Evolutionary conservation across 2,888 invertebrate genomes (phyloP), one percentile per base, ranked within the genome.

Genomic region (Laothoe populi): DNA sequence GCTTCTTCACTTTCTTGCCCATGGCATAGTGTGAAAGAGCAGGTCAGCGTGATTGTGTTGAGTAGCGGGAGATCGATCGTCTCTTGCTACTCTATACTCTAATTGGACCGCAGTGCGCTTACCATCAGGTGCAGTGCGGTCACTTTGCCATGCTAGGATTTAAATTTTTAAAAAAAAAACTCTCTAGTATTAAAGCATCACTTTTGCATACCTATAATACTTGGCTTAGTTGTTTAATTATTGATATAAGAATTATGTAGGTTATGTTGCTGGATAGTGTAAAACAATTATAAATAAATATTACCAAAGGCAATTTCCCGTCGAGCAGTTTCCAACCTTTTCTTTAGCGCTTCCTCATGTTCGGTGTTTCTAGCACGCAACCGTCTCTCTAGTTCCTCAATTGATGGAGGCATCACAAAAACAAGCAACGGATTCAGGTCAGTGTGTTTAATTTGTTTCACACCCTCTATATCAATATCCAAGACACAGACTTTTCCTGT

Each of bases 401-500:
- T 83, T 5, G 96, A 96, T 4, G 99, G 99, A n/a, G 99, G 99
- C 90, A 97, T 96, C 40, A 99, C 94, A 84, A 99, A 99, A 23
- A 99, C 95, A 69, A 96, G 95, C 74, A 97, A 90, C 0, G 99
- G 97, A 82, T 97, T 94, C 10, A 99, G 90, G 77, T 96, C 95
- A 23, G 96, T 96, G 63, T 95, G 93, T 79, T 97, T 97, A 11
- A 99, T 95, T 78, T 92, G 92, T 74, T 97, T 97, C 0, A 99
- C 99, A 21, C 99, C 99, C 90, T 99, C 97, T 61, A 98, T 95
- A 76, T 99, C 99, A 71, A 99, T 97, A 82, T 99, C 99, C 70
- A 99, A 89, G 1, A 99, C 95, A 81, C 99, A 99, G 46, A 99
- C 95, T 81, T 96, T 96, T 2, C 99, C 99, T 16, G 95, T 93